Evolutionary conservation across 2,797 vertebrate genomes (phyloP), one percentile per base, ranked within the genome.

Genomic region (Picus viridis): DNA sequence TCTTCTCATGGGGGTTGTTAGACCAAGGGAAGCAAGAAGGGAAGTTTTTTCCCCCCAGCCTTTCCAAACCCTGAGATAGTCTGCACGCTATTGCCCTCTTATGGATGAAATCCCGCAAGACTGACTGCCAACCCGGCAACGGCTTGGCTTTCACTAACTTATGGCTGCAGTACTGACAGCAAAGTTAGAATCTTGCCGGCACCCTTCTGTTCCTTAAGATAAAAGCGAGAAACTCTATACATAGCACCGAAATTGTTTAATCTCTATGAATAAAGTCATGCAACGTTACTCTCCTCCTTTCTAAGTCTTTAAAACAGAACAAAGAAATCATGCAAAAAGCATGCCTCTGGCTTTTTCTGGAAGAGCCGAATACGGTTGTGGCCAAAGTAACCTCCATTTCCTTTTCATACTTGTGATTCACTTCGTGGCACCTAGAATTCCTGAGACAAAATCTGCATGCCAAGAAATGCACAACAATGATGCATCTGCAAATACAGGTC

Each of bases 11-110:
- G 11, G 32, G 19, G 9, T 7, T 8, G 54, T 18, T 1, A 0
- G 4, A 58, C 30, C 41, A 17, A n/a, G 41, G 24, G 24, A 65
- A 62, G n/a, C n/a, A 36, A 62, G 29, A 22, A 51, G 23, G 27
- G 43, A 23, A 51, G 49, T 51, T 24, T 51, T 71, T 10, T 16
- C 23, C 34, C 16, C 54, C 49, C 57, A n/a, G 4, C 14, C 16
- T 8, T 71, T 84, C 18, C 51, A 41, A 56, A n/a, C 13, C 17
- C 47, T 8, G 61, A 61, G 57, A 54, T 23, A 41, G 27, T 3
- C 86, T 89, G 88, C 43, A 8, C 41, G 49, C 70, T 89, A 10
- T 76, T 94, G 94, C 93, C 94, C 87, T 88, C 94, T 79, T 2
- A 64, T 9, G 93, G 90, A 58, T 34, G 45, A 47, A 53, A 62